Base-by-base conservation (phyloP, 1,140 invertebrate genomes). In the Delia radicum region DNA sequence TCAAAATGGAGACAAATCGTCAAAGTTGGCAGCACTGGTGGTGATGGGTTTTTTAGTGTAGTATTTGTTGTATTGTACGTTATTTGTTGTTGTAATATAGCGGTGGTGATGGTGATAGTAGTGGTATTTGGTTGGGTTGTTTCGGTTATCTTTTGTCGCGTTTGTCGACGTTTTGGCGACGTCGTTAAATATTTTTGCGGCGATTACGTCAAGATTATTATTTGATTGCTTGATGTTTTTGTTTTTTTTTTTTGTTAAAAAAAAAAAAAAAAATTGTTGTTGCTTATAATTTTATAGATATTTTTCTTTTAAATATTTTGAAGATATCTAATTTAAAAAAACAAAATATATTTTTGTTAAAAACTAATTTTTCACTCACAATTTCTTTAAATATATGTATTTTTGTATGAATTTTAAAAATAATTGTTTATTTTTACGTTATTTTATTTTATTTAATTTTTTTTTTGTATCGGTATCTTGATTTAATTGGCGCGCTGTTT, bases 201-300 rank as follows among this genome's bases (percentile, higher is more conserved):
- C 76, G 81, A 82, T 82, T 82, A 82, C 81, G 81, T 82, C 81
- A 82, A 82, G 81, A 83, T 80, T 80, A 81, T 83, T 83, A 78
- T 69, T 37, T 69, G 80, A 80, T 83, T 79, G 78, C 77, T 24
- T 73, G 71, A 48, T 48, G 69, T 72, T 65, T 63, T 31, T 69
- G 29, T 18, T 69, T 24, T 69, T 33, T 69, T 37, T 21, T 69
- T 33, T 69, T 5, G 18, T 69, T 69, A 21, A 6, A 27, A 69
- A 69, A 33, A 69, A 21, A 21, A 21, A 24, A 37, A 21, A 55
- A 21, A 15, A n/a, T 55, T 18, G 10, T 55, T 55, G 37, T 42
- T 42, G 37, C 48, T 21, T 55, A 21, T 21, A 55, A 18, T 21
- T 6, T 21, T 55, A 21, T 15, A 48, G 12, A 48, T 48, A n/a